Conservation (phyloP, 2,797 vertebrate genomes). For the Pangasius djambal region DNA sequence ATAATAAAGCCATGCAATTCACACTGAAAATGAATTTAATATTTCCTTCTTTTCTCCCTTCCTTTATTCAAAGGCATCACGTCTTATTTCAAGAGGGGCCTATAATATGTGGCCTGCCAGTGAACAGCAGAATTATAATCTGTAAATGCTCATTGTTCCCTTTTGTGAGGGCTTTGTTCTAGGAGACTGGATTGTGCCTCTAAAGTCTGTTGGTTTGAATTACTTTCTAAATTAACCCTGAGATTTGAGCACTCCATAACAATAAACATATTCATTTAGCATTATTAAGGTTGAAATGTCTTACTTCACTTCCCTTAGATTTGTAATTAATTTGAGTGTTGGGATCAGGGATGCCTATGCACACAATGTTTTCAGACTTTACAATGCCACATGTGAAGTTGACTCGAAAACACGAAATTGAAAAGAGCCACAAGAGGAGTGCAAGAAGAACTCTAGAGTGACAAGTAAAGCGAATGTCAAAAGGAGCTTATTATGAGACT, state of each 20-base stretch:
- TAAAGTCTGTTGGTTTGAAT: conserved; percentile 20
- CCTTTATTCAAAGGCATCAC: conserved; percentile 31
- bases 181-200: not conserved
- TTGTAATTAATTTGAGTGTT: conserved; percentile 21
- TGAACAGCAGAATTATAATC: conserved; percentile 17
- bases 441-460: not conserved
- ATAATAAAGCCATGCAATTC: conserved; percentile 21
- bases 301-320: conserved; percentile 20
- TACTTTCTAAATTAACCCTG: conserved; percentile 33
- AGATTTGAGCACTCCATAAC: conserved; percentile 39
- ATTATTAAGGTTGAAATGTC: conserved; percentile 32
- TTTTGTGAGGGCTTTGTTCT: conserved; percentile 32
- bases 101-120: conserved; percentile 10
- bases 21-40: conserved; percentile 26
- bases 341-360: conserved; percentile 17
- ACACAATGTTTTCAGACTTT: conserved; percentile 23
- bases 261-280: conserved; percentile 40
- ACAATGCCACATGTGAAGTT: conserved; percentile 18
- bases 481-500: not conserved
- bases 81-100: conserved; percentile 35
- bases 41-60: conserved; percentile 5
- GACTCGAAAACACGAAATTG: conserved; percentile 28
- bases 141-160: conserved; percentile 33
- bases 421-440: conserved; percentile 8
- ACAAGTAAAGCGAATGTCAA: not conserved